Percentiles rank a stretch among this genome's conserved stretches.
phyloP scores from a whole-genome alignment of 2,797 vertebrate genomes.

The Etheostoma nigrum region DNA sequence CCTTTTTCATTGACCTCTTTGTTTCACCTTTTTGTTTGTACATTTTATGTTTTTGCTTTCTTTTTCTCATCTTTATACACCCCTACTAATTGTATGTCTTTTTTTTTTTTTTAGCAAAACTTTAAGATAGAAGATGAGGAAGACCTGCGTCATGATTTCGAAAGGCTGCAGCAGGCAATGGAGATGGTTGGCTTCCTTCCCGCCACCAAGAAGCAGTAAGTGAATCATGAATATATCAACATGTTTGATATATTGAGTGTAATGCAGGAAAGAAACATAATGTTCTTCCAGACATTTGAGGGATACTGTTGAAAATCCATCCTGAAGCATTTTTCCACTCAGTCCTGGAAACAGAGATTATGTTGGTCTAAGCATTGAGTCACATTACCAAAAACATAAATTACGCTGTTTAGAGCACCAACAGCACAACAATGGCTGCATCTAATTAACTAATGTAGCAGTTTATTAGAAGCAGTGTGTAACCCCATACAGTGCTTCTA shows the following conservation, averaged over 20 bases:
- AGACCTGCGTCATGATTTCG: slow-evolving; percentile 95
- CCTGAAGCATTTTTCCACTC: slow-evolving; percentile 25
- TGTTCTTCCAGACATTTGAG: slow-evolving; percentile 3
- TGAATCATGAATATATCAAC: slow-evolving; percentile 18
- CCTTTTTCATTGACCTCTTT: slow-evolving; percentile 34
- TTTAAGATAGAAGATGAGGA: slow-evolving; percentile 98
- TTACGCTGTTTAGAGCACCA: slow-evolving; percentile 8
- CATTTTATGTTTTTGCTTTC: neutral
- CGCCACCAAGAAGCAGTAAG: slow-evolving; percentile 96
- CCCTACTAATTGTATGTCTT: neutral
- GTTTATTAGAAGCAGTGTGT: slow-evolving; percentile 28
- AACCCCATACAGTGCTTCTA: slow-evolving; percentile 18
- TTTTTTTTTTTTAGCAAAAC: slow-evolving; percentile 87
- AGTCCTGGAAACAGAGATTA: slow-evolving; percentile 6
- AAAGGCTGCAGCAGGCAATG: slow-evolving; percentile 98
- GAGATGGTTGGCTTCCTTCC: slow-evolving; percentile 99
- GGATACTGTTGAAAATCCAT: neutral
- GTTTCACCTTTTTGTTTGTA: slow-evolving; percentile 17
- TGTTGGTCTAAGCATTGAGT: slow-evolving; percentile 9
- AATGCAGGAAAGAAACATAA: neutral
- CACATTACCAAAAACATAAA: slow-evolving; percentile 29
- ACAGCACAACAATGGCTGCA: slow-evolving; percentile 12
- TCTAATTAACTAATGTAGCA: slow-evolving; percentile 21
- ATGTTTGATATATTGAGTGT: neutral
- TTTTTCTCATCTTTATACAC: neutral